phyloP scores from a whole-genome alignment of 2,888 invertebrate genomes.

The Ptycholaimellus sp. region DNA sequence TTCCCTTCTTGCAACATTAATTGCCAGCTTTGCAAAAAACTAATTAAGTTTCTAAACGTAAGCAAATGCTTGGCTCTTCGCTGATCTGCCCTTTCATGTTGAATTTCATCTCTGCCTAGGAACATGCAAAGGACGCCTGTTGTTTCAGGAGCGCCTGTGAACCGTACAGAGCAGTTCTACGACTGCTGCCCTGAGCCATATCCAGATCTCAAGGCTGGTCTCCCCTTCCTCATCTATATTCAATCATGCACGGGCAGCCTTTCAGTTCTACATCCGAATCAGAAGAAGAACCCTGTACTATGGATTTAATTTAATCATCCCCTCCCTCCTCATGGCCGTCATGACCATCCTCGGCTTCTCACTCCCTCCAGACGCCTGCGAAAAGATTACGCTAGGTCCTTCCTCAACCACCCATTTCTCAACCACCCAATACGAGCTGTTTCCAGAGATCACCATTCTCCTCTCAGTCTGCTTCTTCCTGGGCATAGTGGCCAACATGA shows the following conservation, averaged over 20 bases:
- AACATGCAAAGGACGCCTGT: too few species aligned
- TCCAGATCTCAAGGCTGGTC: conserved; percentile 47
- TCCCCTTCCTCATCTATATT: background rate
- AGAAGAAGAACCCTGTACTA: conserved; percentile 88
- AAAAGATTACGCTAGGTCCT: conserved; percentile 79
- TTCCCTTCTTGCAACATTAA: too few species aligned
- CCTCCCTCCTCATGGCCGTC: conserved; percentile 89
- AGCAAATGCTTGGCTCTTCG: too few species aligned
- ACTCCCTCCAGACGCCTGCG: conserved; percentile 91
- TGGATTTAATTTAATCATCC: conserved; percentile 96
- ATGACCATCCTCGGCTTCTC: conserved; percentile 96
- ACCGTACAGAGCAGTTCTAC: conserved; percentile 26
- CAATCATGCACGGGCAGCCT: conserved; percentile 13
- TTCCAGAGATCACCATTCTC: conserved; percentile 19
- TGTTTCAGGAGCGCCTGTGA: conserved; percentile 26
- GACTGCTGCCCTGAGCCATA: conserved; percentile 60
- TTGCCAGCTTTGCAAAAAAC: too few species aligned
- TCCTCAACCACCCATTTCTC: background rate
- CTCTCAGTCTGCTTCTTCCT: conserved; percentile 90
- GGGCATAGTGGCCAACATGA: conserved; percentile 85
- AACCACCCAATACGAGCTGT: background rate
- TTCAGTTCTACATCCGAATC: conserved; percentile 67
- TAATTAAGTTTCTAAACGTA: too few species aligned
- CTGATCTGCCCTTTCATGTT: too few species aligned
- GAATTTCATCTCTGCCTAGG: too few species aligned